A percentile compares a stretch with the other conserved stretches of the same genome.
These are phyloP conservation scores for Gasterosteus aculeatus DNA, from an alignment of 2,113 vertebrate species.

Conservation along the genomic window DNA sequence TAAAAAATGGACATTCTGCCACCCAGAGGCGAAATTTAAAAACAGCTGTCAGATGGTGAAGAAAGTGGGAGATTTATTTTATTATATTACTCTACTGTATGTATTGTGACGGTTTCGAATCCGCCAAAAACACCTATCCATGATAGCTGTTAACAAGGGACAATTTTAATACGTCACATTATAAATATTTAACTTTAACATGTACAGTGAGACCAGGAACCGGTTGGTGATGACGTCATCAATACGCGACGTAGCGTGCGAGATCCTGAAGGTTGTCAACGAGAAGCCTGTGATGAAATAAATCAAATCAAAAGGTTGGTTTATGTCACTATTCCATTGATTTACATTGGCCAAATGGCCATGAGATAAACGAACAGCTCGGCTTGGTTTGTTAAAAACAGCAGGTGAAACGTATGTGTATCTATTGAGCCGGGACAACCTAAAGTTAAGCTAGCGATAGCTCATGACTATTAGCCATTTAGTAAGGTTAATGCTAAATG, in stretches of 20 bases:
- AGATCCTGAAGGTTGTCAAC: constrained; percentile 59
- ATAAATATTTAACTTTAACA: background rate
- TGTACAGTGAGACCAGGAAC: background rate
- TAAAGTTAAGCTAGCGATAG: constrained; percentile 5
- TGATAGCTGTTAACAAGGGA: background rate
- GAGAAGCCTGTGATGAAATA: constrained; percentile 34
- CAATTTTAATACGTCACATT: background rate
- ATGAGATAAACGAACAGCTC: accelerated
- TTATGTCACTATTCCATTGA: accelerated
- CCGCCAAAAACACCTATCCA: no score
- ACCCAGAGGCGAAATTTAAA: background rate
- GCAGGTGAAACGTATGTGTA: background rate
- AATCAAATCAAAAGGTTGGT: constrained; percentile 32
- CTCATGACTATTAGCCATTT: background rate
- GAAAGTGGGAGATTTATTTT: background rate
- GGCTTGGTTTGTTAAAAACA: no score
- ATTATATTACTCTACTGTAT: background rate
- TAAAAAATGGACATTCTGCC: background rate
- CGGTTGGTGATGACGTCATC: constrained; percentile 46
- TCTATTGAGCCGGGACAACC: background rate
- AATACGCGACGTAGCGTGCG: constrained; percentile 53
- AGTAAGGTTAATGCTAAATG: background rate
- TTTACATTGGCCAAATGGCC: background rate
- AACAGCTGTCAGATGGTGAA: background rate
- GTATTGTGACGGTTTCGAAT: background rate